Evolutionary conservation across 1,140 invertebrate genomes (phyloP).

Genomic region (Lanistes nyassanus): DNA sequence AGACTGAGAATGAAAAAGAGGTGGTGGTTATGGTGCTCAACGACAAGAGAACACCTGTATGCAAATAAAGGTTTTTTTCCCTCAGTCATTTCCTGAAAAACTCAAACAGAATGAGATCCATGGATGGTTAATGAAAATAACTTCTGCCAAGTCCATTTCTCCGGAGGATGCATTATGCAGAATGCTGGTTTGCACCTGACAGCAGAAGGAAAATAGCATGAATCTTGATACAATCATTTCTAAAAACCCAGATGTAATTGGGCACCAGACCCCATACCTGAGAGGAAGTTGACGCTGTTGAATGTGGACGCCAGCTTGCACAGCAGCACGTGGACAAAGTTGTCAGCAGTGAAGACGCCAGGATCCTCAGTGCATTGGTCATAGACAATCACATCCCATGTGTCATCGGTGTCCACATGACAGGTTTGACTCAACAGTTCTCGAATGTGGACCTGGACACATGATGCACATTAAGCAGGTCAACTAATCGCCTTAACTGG

Average conservation of each 20-base stretch:
- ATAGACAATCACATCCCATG: conserved; percentile 70
- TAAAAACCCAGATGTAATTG: neutral
- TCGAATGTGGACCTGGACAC: conserved; percentile 67
- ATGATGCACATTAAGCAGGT: neutral
- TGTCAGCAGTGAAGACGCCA: conserved; percentile 66
- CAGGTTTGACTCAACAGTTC: conserved; percentile 69
- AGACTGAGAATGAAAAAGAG: neutral
- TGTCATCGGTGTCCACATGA: conserved; percentile 67
- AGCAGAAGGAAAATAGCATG: neutral
- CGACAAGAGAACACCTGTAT: no score
- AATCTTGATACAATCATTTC: neutral
- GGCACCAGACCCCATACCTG: conserved; percentile 58
- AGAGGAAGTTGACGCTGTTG: conserved; percentile 68
- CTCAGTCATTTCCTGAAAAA: no score
- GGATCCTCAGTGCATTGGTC: conserved; percentile 69
- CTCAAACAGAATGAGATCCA: no score
- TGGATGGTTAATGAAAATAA: no score
- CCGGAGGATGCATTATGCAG: no score
- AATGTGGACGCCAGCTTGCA: conserved; percentile 68
- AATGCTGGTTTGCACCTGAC: no score
- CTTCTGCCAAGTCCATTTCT: no score
- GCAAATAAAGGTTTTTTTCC: no score
- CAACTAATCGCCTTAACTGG: neutral
- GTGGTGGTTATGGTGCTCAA: no score
- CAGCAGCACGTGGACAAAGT: conserved; percentile 70